A percentile compares a stretch with the other conserved stretches of the same genome.
These are phyloP conservation scores for Limulus polyphemus DNA, from an alignment of 2,888 invertebrate species.

Conservation along the genomic window DNA sequence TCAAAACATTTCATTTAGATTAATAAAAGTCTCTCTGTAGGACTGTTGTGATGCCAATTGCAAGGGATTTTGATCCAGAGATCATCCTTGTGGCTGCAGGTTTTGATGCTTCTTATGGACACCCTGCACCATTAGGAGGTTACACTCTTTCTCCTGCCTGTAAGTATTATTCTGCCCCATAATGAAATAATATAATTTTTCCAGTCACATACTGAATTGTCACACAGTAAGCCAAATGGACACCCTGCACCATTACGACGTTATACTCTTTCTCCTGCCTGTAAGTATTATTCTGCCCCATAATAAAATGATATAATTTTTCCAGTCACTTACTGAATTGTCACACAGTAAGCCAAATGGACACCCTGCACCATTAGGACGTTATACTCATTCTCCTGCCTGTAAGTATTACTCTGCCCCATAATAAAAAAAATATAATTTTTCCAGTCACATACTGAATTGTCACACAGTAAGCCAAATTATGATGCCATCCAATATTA, in stretches of 20 bases:
- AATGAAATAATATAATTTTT: not conserved
- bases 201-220: no score
- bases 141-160: slow-evolving; percentile 88
- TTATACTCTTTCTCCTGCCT: slow-evolving; percentile 83
- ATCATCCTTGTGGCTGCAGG: slow-evolving; percentile 93
- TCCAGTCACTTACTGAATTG: no score
- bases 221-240: no score
- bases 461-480: no score
- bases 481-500: no score
- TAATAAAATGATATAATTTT: not conserved
- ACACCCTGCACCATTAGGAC: slow-evolving; percentile 88
- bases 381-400: slow-evolving; percentile 84
- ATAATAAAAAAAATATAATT: not conserved
- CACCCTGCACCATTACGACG: slow-evolving; percentile 93
- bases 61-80: slow-evolving; percentile 79
- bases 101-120: slow-evolving; percentile 92
- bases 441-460: no score
- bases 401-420: slow-evolving; percentile 42
- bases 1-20: no score
- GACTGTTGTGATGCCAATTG: slow-evolving; percentile 87
- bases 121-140: slow-evolving; percentile 88
- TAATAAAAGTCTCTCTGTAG: slow-evolving; percentile 39
- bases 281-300: slow-evolving; percentile 37
- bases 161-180: slow-evolving; percentile 28
- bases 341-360: no score